Evolutionary conservation across 2,113 vertebrate species (phyloP), one percentile per base, ranked within the genome.

Genomic region (Entosphenus tridentatus): DNA sequence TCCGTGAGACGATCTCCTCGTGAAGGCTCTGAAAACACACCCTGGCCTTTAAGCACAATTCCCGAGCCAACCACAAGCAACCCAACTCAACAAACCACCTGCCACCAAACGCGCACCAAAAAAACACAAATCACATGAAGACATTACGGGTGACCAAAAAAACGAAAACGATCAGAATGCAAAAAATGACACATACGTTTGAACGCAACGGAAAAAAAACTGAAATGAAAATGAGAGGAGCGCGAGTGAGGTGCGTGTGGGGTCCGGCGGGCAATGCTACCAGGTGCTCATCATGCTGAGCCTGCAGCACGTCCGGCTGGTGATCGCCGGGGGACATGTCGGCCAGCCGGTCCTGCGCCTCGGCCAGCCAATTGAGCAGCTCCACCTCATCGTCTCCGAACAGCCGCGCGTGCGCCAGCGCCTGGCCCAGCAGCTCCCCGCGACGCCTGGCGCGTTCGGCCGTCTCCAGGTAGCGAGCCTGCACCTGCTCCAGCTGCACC

Each of bases 361-460:
- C 93, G 3, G 87, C 89, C 82, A 98, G 81, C 93, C 93, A 98
- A 84, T 98, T 98, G 80, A 98, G 85, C 80, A 98, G 88, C 80
- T 96, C 93, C 73, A 98, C 92, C 82, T 98, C 93, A 55, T 96
- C 92, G 81, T 98, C 93, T 78, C 93, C 93, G 77, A 98, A 96
- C 72, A 98, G 81, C 78, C 83, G 85, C 76, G 92, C 92, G 68
- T 98, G 90, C 74, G 81, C 83, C 75, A 96, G 83, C 5, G 92
- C 93, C 76, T 96, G 89, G 57, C 83, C 86, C 79, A 98, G 82
- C 78, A 98, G 81, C 12, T 77, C 82, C 65, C 83, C 86, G 76
- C 91, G 89, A 14, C 85, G 76, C 72, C 75, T 69, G 74, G 86
- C 85, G 77, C 88, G 80, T 2, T 87, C 87, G 0, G 70, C 77